Evolutionary conservation across 1,140 invertebrate species (phyloP).

Genomic region (Aphaenogaster ashmeadi): DNA sequence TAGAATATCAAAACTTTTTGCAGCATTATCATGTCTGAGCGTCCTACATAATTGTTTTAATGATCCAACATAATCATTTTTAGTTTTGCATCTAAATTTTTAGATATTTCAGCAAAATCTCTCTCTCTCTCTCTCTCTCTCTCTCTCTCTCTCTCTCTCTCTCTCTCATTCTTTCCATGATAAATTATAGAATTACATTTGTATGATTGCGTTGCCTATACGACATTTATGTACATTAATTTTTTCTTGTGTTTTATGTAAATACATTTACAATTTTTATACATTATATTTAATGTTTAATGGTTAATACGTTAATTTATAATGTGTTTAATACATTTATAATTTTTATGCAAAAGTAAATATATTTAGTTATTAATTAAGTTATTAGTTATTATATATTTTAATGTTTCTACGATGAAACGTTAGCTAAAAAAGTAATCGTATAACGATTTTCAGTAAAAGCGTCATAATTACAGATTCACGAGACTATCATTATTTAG

Average conservation of each 20-base stretch:
- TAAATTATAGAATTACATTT: conserved; percentile 13
- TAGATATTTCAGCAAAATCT: too few species aligned
- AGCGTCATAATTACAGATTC: neutral
- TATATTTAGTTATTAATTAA: neutral
- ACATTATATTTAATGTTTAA: too few species aligned
- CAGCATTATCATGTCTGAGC: too few species aligned
- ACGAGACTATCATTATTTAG: neutral
- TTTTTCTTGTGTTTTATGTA: neutral
- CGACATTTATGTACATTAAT: neutral
- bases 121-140: too few species aligned
- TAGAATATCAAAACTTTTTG: too few species aligned
- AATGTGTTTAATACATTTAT: neutral
- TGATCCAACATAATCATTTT: too few species aligned
- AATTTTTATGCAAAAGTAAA: neutral
- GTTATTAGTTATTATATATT: neutral
- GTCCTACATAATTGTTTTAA: too few species aligned
- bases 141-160: too few species aligned
- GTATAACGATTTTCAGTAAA: neutral
- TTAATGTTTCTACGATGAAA: neutral
- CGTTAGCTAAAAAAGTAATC: neutral
- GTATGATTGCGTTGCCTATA: neutral
- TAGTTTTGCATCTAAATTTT: too few species aligned
- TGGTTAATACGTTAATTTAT: too few species aligned
- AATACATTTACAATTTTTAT: neutral
- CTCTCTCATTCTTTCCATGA: too few species aligned